Evolutionary conservation across 1,140 invertebrate species (phyloP).

Genomic region (Brachionus paranguensis): DNA sequence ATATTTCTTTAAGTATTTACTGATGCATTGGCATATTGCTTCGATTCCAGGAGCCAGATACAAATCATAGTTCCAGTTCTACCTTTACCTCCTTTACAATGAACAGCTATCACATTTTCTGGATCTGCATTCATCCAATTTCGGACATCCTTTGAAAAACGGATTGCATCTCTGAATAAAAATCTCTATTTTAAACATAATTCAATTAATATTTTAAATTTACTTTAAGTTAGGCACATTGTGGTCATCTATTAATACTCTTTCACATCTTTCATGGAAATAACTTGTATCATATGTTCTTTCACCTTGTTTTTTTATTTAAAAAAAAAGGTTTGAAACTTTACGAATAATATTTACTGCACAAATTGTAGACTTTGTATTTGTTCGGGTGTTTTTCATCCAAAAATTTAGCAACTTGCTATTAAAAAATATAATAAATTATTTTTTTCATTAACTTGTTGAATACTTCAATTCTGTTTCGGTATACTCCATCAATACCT

Average conservation of each 20-base stretch:
- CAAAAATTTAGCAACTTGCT: conserved; percentile 62
- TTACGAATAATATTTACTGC: conserved; percentile 53
- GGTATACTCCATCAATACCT: conserved; percentile 59
- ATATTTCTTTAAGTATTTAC: not conserved
- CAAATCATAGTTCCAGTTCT: conserved; percentile 62
- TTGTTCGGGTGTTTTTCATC: conserved; percentile 60
- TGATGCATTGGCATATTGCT: not conserved
- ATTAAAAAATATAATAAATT: conserved; percentile 36
- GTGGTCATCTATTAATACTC: conserved; percentile 62
- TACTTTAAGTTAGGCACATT: conserved; percentile 61
- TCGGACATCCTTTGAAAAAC: conserved; percentile 57
- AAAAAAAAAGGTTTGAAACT: not conserved
- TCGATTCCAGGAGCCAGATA: conserved; percentile 59
- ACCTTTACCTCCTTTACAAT: conserved; percentile 65
- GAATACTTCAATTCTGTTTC: conserved; percentile 60
- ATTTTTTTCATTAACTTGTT: not conserved
- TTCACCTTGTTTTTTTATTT: conserved; percentile 55
- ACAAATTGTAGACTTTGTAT: conserved; percentile 64
- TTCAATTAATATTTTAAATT: conserved; percentile 46
- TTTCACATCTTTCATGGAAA: conserved; percentile 60
- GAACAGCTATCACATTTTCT: conserved; percentile 62
- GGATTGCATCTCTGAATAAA: conserved; percentile 56
- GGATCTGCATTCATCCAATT: conserved; percentile 58
- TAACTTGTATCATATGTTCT: conserved; percentile 59
- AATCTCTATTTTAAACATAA: not conserved